Evolutionary conservation across 1,140 invertebrate genomes (phyloP).

Genomic region (Stratiolaelaps scimitus): DNA sequence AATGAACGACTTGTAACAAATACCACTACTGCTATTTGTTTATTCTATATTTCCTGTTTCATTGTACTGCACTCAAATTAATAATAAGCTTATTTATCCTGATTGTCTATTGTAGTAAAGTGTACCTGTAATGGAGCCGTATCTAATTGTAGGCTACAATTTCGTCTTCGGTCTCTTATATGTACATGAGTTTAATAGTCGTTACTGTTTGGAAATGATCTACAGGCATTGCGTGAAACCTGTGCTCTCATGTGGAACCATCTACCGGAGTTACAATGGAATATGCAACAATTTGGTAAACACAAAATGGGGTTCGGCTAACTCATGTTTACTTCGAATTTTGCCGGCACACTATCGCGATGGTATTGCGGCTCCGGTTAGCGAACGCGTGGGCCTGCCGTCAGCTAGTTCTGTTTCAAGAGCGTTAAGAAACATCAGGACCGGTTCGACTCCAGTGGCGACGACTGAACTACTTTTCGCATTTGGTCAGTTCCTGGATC

Average conservation of each 20-base stretch:
- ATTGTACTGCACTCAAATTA: too few species aligned
- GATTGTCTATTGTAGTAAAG: too few species aligned
- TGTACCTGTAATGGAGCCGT: too few species aligned
- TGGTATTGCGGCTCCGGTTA: background rate
- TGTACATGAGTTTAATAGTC: too few species aligned
- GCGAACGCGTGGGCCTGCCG: too few species aligned
- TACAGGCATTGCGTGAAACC: slow-evolving; percentile 11
- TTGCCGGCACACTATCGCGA: background rate
- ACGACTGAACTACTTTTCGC: background rate
- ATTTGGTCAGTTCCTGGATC: slow-evolving; percentile 7
- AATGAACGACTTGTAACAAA: too few species aligned
- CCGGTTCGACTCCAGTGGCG: background rate
- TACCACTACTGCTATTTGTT: too few species aligned
- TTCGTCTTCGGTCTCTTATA: too few species aligned
- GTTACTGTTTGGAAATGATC: too few species aligned
- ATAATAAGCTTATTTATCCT: too few species aligned
- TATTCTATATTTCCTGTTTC: too few species aligned
- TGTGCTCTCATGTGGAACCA: background rate
- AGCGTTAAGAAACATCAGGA: background rate
- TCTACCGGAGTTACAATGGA: slow-evolving; percentile 1
- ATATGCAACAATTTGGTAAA: slow-evolving; percentile 2
- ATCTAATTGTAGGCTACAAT: too few species aligned
- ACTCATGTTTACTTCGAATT: slow-evolving; percentile 1
- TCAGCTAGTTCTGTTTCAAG: background rate
- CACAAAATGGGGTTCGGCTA: background rate